Evolutionary conservation across 2,888 invertebrate species (phyloP).

Genomic region (Leucoma salicis): DNA sequence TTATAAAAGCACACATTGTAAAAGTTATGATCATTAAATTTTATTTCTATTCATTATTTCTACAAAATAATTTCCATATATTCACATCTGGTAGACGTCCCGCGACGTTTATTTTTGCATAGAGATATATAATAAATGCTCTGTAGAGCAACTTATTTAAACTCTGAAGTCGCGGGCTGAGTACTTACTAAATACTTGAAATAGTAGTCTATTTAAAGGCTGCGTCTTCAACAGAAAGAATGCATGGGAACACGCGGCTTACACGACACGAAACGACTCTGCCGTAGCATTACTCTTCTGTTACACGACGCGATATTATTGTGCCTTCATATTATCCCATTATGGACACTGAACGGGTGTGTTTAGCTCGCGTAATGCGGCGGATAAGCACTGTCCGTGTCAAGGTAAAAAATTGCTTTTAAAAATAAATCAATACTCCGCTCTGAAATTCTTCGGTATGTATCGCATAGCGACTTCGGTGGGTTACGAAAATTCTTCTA

Average conservation of each 20-base stretch:
- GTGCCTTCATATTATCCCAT: conserved; percentile 52
- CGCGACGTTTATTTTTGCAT: too few relatives aligned
- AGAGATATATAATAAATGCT: too few relatives aligned
- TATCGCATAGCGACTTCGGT: neutral
- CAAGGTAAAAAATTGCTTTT: conserved; percentile 18
- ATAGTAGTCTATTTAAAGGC: conserved; percentile 5
- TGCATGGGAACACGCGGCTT: conserved; percentile 74
- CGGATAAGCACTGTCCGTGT: conserved; percentile 21
- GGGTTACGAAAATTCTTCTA: too few relatives aligned
- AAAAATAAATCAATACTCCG: conserved; percentile 4
- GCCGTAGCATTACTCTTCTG: conserved; percentile 53
- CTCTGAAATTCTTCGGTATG: neutral
- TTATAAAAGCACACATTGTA: too few relatives aligned
- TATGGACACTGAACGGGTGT: conserved; percentile 29
- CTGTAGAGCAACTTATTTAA: too few relatives aligned
- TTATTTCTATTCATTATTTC: too few relatives aligned
- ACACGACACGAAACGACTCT: conserved; percentile 68
- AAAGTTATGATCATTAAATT: too few relatives aligned
- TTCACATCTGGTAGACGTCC: too few relatives aligned
- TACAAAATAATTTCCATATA: too few relatives aligned
- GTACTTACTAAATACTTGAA: neutral
- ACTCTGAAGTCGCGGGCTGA: too few relatives aligned
- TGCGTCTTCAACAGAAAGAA: conserved; percentile 43
- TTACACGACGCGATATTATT: conserved; percentile 29
- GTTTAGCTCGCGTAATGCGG: conserved; percentile 29